Evolutionary conservation across 2,888 invertebrate genomes (phyloP), one percentile per base, ranked within the genome.

Genomic region (Platypus cylindrus): DNA sequence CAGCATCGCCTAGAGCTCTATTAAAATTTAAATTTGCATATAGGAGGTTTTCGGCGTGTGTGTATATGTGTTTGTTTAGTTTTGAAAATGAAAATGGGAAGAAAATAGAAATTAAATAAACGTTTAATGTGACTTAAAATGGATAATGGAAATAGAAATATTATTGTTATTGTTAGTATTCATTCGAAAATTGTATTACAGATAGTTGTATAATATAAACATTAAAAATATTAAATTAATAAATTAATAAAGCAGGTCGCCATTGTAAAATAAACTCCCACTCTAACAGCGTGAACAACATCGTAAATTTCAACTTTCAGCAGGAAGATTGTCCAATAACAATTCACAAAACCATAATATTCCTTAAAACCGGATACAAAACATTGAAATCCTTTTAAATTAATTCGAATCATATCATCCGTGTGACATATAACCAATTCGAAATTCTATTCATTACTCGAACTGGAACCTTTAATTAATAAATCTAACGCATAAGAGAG

Each of bases 401-500:
- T 36, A 36, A 36, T 36, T 26, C 30, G 35, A 29, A 35, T 35
- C n/a, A n/a, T n/a, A n/a, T n/a, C n/a, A n/a, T n/a, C n/a, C 25
- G 30, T 27, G 36, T 25, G 31, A 27, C 31, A 32, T n/a, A n/a
- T n/a, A n/a, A n/a, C n/a, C 27, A 31, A 31, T 36, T 36, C 30
- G 24, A 26, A 36, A 36, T 31, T 36, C 12, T 11, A 28, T 17
- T 36, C 36, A 31, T 36, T 32, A 32, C 27, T 17, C 17, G 3
- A 25, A 32, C 36, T 17, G 23, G 3, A 25, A 32, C 36, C 36
- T 22, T 32, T 59, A 60, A 59, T 59, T 59, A 60, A 58, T 55
- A 57, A 60, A 60, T 59, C 59, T 54, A 56, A 54, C 38, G 30
- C 24, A 31, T 32, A 51, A 43, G 52, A n/a, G n/a, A 48, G 50